Conservation (phyloP, 2,797 vertebrate species). For the Mus minutoides region DNA sequence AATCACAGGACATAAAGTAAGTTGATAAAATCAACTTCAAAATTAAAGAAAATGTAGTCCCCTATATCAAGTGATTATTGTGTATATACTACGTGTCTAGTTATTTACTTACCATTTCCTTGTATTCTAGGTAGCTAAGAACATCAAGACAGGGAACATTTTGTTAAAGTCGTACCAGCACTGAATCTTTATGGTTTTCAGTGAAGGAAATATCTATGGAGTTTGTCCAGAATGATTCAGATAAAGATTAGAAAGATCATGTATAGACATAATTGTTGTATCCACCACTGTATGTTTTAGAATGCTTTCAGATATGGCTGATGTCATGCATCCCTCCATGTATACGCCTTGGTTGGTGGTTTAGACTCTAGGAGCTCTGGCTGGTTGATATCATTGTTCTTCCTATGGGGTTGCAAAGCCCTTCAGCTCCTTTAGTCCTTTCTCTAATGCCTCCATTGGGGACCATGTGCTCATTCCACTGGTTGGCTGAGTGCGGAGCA, state of each 20-base stretch:
- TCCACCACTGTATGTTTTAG: background rate
- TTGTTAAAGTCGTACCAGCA: background rate
- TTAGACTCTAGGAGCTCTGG: too few species aligned
- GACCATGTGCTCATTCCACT: too few species aligned
- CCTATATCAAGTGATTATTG: background rate
- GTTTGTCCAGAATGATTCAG: background rate
- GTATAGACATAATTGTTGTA: background rate
- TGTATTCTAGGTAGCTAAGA: background rate
- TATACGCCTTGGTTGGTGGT: too few species aligned
- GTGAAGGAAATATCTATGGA: background rate
- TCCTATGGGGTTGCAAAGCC: too few species aligned
- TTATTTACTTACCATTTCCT: background rate
- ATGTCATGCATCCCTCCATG: too few species aligned
- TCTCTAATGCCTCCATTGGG: too few species aligned
- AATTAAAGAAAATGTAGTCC: background rate
- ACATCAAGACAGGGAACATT: background rate
- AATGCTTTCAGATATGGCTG: background rate
- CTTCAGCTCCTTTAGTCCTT: too few species aligned
- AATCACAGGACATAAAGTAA: background rate
- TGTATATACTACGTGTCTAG: background rate
- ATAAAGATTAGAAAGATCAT: background rate
- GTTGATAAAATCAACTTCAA: background rate
- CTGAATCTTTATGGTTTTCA: background rate
- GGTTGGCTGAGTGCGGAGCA: too few species aligned
- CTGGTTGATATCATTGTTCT: too few species aligned